Evolutionary conservation across 2,888 invertebrate genomes (phyloP), one percentile per base, ranked within the genome.

Genomic region (Heliconius ethilla): DNA sequence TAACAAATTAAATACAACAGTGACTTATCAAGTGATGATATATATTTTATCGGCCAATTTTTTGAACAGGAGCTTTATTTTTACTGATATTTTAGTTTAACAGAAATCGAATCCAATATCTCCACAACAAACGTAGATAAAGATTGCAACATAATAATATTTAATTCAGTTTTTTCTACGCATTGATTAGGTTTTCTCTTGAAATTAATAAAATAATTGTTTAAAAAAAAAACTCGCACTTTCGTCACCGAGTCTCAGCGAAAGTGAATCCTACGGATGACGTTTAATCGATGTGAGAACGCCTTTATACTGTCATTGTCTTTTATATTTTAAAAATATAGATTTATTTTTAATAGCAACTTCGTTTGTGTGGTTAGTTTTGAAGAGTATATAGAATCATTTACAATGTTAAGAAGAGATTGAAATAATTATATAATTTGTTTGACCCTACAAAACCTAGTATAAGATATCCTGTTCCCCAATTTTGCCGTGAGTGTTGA

Each of bases 191-290:
- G 25, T 59, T 66, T 66, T 76, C 76, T 65, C 66, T 76, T 76
- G 13, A 72, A 72, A 72, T 66, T 66, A 40, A 55, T 59, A 40
- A 25, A 59, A 66, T 72, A 72, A 72, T 76, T 72, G 37, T 76
- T 76, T 37, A 2, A 72, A 72, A 72, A 72, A 70, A 55, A 40
- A 78, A 78, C 69, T 73, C 73, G 69, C 78, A 70, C 76, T 78
- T 78, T 78, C 75, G 78, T 74, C 66, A 45, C 9, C 45, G 15
- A n/a, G 70, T 66, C 75, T 33, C 15, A 66, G 78, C 74, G 80
- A 80, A 80, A 80, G 80, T 80, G 66, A 80, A 80, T 80, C 72
- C 72, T 76, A 75, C 77, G 67, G 75, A 78, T 78, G 65, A 59
- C 59, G 59, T 59, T n/a, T 65, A 33, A 70, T 37, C 70, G 65